Evolutionary conservation across 2,797 vertebrate species (phyloP).

Genomic region (Notolepis coatsorum): DNA sequence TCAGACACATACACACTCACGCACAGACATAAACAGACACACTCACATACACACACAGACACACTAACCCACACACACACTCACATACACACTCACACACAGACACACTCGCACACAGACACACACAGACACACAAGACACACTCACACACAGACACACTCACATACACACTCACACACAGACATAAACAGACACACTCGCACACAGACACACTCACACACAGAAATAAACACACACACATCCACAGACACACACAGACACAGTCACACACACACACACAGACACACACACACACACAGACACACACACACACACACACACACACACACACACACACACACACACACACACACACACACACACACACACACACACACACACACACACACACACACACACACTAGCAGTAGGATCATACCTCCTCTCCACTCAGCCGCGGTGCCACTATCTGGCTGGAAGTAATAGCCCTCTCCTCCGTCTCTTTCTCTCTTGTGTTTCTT

Average conservation of each 20-base stretch:
- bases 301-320: neutral
- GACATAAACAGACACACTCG: neutral
- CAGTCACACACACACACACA: no score
- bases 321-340: neutral
- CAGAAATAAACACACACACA: neutral
- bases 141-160: no score
- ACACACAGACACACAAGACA: no score
- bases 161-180: neutral
- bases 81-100: neutral
- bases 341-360: neutral
- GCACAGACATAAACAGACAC: neutral
- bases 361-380: neutral
- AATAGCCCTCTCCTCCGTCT: neutral
- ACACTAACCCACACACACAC: neutral
- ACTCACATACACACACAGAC: neutral
- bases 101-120: no score
- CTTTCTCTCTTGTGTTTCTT: neutral
- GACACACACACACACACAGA: neutral
- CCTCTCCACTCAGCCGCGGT: neutral
- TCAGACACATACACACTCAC: neutral
- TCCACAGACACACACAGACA: no score
- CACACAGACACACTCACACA: neutral
- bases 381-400: slow-evolving; percentile 3
- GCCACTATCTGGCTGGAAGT: neutral
- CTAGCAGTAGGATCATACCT: neutral